Conservation (phyloP, 2,888 invertebrate species). For the Melieria omissa region DNA sequence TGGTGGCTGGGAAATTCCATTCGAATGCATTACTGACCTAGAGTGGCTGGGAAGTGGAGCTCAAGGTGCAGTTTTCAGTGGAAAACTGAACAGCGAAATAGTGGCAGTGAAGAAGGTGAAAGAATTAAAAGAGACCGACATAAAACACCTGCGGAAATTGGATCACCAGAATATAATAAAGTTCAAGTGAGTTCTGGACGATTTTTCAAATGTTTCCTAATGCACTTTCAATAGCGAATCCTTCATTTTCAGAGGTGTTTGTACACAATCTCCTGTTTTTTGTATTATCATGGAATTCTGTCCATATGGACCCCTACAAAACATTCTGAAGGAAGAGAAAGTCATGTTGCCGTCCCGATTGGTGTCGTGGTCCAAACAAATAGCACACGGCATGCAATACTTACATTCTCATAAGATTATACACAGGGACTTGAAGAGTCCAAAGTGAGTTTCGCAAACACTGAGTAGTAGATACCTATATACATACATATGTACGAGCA, state of each 20-base stretch:
- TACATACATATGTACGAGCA: neutral
- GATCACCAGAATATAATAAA: conserved; percentile 96
- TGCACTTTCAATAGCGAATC: neutral
- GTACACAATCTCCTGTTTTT: conserved; percentile 89
- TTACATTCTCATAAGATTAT: conserved; percentile 96
- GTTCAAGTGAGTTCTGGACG: conserved; percentile 65
- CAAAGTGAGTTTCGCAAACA: conserved; percentile 82
- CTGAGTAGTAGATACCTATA: neutral
- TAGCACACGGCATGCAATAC: conserved; percentile 96
- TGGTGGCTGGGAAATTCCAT: conserved; percentile 96
- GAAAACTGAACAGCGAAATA: conserved; percentile 81
- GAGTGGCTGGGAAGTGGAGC: conserved; percentile 95
- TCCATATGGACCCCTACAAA: conserved; percentile 93
- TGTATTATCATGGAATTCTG: conserved; percentile 99
- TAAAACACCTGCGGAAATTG: conserved; percentile 88
- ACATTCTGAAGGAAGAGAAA: conserved; percentile 85
- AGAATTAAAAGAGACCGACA: conserved; percentile 92
- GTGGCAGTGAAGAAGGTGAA: conserved; percentile 97
- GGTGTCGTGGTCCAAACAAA: conserved; percentile 94
- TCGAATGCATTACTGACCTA: conserved; percentile 87
- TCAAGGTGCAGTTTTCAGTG: conserved; percentile 95
- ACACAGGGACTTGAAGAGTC: conserved; percentile 98
- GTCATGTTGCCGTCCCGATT: conserved; percentile 87
- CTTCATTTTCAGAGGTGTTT: conserved; percentile 80
- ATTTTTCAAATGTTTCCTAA: neutral